Evolutionary conservation across 2,888 invertebrate species (phyloP).

Genomic region (Cephus runcator): DNA sequence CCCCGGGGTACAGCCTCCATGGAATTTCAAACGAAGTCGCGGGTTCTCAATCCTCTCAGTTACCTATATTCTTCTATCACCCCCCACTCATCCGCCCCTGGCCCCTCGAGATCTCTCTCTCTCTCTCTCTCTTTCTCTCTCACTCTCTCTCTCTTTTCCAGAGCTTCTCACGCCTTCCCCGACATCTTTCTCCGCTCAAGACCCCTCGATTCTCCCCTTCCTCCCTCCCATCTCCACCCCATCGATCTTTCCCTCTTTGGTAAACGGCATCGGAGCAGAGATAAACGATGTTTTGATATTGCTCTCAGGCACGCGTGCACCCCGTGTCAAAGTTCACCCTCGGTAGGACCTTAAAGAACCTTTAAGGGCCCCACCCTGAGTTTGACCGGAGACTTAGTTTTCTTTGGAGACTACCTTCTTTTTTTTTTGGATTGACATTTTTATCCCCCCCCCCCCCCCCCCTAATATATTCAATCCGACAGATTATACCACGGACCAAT

Average conservation of each 20-base stretch:
- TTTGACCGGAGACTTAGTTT: neutral
- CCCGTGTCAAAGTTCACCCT: neutral
- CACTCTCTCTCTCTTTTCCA: neutral
- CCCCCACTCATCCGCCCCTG: neutral
- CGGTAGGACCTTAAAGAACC: neutral
- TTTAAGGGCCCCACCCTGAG: neutral
- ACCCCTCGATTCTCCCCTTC: no score
- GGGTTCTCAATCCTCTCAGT: constrained; percentile 20
- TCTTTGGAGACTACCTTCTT: neutral
- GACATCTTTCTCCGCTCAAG: neutral
- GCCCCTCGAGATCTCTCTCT: neutral
- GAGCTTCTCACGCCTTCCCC: neutral
- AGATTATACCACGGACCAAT: no score
- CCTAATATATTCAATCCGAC: no score
- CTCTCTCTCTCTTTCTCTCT: neutral
- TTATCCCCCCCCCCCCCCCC: no score
- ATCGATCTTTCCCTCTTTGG: neutral
- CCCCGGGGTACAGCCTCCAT: constrained; percentile 9
- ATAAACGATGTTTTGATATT: constrained; percentile 7
- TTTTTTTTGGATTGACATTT: neutral
- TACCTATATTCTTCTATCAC: constrained; percentile 2
- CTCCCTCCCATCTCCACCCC: neutral
- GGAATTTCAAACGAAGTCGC: constrained; percentile 26
- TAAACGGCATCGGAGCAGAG: neutral
- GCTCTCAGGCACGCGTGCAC: neutral